phyloP scores from a whole-genome alignment of 1,140 invertebrate genomes.

The silkworm (Bombyx mori) region DNA sequence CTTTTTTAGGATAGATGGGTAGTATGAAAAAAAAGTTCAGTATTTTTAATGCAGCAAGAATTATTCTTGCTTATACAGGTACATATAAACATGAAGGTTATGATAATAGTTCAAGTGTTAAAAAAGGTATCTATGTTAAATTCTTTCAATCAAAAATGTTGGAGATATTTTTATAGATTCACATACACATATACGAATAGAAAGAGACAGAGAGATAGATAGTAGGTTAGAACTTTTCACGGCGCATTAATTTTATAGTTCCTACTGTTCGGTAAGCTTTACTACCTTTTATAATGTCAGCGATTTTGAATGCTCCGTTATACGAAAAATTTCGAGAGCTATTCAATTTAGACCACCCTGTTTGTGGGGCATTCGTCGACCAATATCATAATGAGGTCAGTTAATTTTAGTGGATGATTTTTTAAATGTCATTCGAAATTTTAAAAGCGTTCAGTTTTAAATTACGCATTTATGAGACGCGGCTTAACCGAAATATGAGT shows the following conservation, averaged over 20 bases:
- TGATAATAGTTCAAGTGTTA: too few relatives aligned
- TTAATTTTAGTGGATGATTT: too few relatives aligned
- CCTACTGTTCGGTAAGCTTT: slow-evolving; percentile 33
- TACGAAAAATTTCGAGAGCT: slow-evolving; percentile 11
- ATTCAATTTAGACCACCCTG: slow-evolving; percentile 32
- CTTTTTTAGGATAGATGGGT: neutral
- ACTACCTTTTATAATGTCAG: slow-evolving; percentile 25
- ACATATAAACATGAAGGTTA: neutral
- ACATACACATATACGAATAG: neutral
- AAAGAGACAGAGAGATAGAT: neutral
- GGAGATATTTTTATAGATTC: neutral
- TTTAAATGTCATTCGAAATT: too few relatives aligned
- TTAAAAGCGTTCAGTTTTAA: too few relatives aligned
- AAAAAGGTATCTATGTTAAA: too few relatives aligned
- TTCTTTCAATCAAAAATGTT: too few relatives aligned
- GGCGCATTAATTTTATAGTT: slow-evolving; percentile 29
- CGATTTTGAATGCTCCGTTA: slow-evolving; percentile 34
- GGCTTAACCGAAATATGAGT: too few relatives aligned
- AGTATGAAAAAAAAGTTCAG: neutral
- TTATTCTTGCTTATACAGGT: neutral
- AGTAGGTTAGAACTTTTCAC: slow-evolving; percentile 40
- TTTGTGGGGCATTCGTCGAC: too few relatives aligned
- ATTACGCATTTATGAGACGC: too few relatives aligned
- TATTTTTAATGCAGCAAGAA: neutral
- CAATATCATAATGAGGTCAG: too few relatives aligned